These are phyloP conservation scores for Cydia fagiglandana DNA, from an alignment of 1,140 invertebrate species.

Conservation along the genomic window DNA sequence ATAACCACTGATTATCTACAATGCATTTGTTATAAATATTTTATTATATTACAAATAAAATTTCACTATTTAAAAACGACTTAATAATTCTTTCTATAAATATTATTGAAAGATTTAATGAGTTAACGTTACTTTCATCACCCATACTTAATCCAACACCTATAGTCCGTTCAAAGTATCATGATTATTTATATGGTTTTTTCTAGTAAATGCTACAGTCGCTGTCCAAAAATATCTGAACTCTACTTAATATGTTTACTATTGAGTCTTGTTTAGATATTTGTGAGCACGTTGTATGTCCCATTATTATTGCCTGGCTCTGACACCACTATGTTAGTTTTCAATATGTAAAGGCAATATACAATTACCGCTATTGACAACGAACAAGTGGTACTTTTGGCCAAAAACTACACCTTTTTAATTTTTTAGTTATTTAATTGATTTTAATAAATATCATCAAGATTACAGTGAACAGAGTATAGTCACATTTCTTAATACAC, in stretches of 20 bases:
- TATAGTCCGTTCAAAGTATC: conserved; percentile 17
- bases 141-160: conserved; percentile 8
- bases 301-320: too few relatives aligned
- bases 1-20: conserved; percentile 32
- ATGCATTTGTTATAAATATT: conserved; percentile 31
- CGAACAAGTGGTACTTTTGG: too few relatives aligned
- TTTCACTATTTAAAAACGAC: conserved; percentile 31
- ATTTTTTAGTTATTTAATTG: not conserved
- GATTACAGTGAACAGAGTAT: not conserved
- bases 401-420: not conserved
- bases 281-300: not conserved
- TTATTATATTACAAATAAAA: conserved; percentile 30
- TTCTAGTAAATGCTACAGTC: too few relatives aligned
- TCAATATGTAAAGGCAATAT: too few relatives aligned
- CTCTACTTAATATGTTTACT: not conserved
- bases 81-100: conserved; percentile 33
- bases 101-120: conserved; percentile 32
- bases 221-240: too few relatives aligned
- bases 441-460: not conserved
- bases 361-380: too few relatives aligned
- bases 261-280: not conserved
- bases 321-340: too few relatives aligned
- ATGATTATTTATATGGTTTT: not conserved
- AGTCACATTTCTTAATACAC: not conserved
- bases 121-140: conserved; percentile 29